Base-by-base conservation (phyloP, 2,113 vertebrate genomes). In the Xenopus borealis region DNA sequence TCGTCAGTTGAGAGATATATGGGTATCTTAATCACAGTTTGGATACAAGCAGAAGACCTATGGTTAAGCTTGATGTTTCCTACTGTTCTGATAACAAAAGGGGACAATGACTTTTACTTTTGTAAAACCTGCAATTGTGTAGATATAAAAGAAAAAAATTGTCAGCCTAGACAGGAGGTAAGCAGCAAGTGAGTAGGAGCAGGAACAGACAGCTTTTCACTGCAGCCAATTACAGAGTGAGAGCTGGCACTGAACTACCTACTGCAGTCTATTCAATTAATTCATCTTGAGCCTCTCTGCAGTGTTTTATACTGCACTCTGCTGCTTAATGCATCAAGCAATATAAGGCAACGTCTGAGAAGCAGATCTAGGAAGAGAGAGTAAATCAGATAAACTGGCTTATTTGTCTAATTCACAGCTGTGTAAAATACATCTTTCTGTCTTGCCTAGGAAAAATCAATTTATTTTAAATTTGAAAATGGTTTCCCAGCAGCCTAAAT, bases 221-320 rank as follows among this genome's bases (percentile, higher is more conserved):
- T 72, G 71, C 59, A 72, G 70, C 58, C 46, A 64, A 47, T 17
- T 71, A 27, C 45, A 63, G 20, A 63, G 20, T 62, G 20, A 55
- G 19, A 46, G 66, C 46, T 67, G 50, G 66, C 13, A 20, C 19
- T 52, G 63, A 57, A 33, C 23, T n/a, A 58, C 14, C 40, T 57
- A 66, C 72, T 73, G 72, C 72, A 58, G 52, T 46, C 72, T 44
- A 62, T 66, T 73, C 52, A 73, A 73, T 73, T 44, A 58, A 73
- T 66, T 66, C 19, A 27, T 57, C 62, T 12, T 55, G 47, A 55
- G 46, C 71, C 47, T 65, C 63, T 73, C 72, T 73, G 72, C 52
- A 73, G 52, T 73, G 52, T 40, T 59, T 66, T 73, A 66, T 66
- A 18, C 50, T 40, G 19, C 33, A 47, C 52, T 66, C 18, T 72